Percentiles rank a stretch among this genome's conserved stretches.
Conservation (phyloP, 1,140 invertebrate genomes). For the Arctopsyche grandis region DNA sequence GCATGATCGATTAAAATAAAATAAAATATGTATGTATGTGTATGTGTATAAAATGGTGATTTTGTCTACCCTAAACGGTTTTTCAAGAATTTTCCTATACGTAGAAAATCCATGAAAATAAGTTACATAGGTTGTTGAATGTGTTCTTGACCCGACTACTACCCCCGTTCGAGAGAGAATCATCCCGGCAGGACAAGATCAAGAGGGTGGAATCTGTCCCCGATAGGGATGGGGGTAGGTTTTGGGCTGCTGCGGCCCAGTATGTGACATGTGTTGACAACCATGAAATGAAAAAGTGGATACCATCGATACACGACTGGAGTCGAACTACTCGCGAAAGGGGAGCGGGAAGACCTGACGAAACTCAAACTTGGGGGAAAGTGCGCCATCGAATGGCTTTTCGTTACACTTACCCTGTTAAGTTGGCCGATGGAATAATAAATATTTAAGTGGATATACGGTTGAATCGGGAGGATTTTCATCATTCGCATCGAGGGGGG, state of each 20-base stretch:
- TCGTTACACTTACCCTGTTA: conserved; percentile 40
- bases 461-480: conserved; percentile 26
- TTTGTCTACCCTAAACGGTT: not conserved
- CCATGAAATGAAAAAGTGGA: conserved; percentile 55
- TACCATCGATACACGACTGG: conserved; percentile 47
- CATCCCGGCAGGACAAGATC: not conserved
- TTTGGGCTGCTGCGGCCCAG: conserved; percentile 36
- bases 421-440: conserved; percentile 53
- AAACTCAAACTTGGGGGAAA: conserved; percentile 20
- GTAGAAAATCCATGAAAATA: no score
- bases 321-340: no score
- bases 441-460: conserved; percentile 52
- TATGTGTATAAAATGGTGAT: not conserved
- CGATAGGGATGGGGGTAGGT: not conserved
- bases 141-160: conserved; percentile 5
- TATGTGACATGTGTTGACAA: conserved; percentile 55
- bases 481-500: not conserved
- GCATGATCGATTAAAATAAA: no score
- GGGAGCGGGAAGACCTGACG: conserved; percentile 3
- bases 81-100: not conserved
- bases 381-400: conserved; percentile 33
- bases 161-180: conserved; percentile 25
- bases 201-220: not conserved
- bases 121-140: not conserved
- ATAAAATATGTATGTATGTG: not conserved